Conservation (phyloP, 1,140 invertebrate genomes). For the Neotoxoptera formosana region DNA sequence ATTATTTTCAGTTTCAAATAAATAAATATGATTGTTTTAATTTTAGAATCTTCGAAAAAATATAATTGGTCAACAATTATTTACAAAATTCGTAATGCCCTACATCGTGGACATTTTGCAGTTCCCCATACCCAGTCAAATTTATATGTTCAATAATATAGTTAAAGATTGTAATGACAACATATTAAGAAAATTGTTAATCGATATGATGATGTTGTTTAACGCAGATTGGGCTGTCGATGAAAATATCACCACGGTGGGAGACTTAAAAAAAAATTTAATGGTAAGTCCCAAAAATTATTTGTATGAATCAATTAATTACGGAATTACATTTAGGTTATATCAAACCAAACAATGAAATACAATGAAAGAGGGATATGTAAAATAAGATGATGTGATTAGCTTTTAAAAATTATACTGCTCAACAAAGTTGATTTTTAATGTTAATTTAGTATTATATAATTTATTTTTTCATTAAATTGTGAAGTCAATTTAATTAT, state of each 20-base stretch:
- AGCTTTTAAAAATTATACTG: not conserved
- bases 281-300: not conserved
- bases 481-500: too few relatives aligned
- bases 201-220: not conserved
- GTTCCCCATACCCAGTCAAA: not conserved
- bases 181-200: not conserved
- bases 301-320: not conserved
- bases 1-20: not conserved
- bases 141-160: fast-evolving
- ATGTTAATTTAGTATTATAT: too few relatives aligned
- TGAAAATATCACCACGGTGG: too few relatives aligned
- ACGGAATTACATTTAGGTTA: not conserved
- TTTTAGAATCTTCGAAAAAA: not conserved
- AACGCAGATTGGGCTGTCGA: not conserved
- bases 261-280: too few relatives aligned
- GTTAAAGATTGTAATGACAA: fast-evolving
- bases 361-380: not conserved
- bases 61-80: not conserved
- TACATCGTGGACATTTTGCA: not conserved
- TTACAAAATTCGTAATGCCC: not conserved
- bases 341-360: not conserved
- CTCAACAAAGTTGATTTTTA: not conserved
- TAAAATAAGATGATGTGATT: not conserved
- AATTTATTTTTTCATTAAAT: too few relatives aligned
- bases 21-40: not conserved